A percentile compares a stretch with the other conserved stretches of the same genome.
These are phyloP conservation scores for Limnothrissa miodon DNA, from an alignment of 2,113 vertebrate species.

Conservation along the genomic window DNA sequence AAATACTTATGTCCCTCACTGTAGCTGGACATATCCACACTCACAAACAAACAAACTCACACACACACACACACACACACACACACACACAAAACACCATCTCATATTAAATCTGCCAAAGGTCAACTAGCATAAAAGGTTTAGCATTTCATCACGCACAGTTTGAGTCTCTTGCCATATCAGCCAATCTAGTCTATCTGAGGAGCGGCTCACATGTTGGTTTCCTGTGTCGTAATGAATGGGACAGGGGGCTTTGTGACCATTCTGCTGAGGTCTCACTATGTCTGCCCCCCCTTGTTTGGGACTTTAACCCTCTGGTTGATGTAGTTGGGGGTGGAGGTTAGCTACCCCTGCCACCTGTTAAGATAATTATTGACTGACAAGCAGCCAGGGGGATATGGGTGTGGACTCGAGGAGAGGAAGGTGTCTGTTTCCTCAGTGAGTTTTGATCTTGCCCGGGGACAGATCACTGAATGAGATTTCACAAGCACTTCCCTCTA, in stretches of 20 bases:
- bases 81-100: constrained; percentile 18
- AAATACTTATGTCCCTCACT: too few species aligned
- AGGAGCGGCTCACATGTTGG: constrained; percentile 43
- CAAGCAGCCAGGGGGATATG: constrained; percentile 49
- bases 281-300: constrained; percentile 32
- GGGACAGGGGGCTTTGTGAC: constrained; percentile 55
- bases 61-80: constrained; percentile 37
- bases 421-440: constrained; percentile 39
- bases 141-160: constrained; percentile 59
- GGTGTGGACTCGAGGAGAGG: not conserved
- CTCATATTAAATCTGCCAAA: not conserved
- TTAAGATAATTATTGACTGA: constrained; percentile 61
- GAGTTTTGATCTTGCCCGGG: constrained; percentile 35
- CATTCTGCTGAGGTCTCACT: constrained; percentile 49
- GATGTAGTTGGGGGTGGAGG: constrained; percentile 46
- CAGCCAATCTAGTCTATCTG: constrained; percentile 61
- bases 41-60: constrained; percentile 1
- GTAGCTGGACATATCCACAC: too few species aligned
- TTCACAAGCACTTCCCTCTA: constrained; percentile 4
- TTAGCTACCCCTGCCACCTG: constrained; percentile 64
- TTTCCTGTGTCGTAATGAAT: constrained; percentile 64
- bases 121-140: constrained; percentile 38
- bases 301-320: constrained; percentile 37
- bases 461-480: not conserved
- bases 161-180: constrained; percentile 49